These are phyloP conservation scores for Latrodectus elegans DNA, from an alignment of 2,888 invertebrate species.

Conservation along the genomic window DNA sequence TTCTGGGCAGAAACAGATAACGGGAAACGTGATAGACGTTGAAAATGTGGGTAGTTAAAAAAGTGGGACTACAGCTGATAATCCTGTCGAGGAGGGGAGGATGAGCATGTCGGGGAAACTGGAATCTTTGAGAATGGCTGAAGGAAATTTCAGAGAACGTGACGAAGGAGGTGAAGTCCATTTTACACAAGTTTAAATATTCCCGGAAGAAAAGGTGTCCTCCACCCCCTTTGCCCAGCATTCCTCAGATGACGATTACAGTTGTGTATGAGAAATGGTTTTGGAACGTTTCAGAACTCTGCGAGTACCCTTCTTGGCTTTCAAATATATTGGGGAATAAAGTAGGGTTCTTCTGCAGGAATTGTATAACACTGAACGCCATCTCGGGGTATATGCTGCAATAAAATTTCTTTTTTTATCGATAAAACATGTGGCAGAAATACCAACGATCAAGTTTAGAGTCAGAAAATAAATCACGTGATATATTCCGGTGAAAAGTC, in stretches of 20 bases:
- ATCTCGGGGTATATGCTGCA: no score
- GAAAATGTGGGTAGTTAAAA: neutral
- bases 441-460: no score
- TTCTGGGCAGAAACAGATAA: neutral
- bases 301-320: no score
- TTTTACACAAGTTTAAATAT: slow-evolving; percentile 1
- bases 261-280: neutral
- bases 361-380: no score
- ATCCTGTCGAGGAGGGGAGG: neutral
- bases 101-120: no score
- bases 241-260: neutral
- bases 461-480: no score
- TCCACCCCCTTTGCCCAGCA: neutral
- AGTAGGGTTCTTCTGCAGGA: no score
- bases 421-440: no score
- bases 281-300: neutral
- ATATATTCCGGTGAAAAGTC: no score
- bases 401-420: no score
- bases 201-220: neutral
- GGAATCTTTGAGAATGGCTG: no score
- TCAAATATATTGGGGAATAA: no score
- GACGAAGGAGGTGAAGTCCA: slow-evolving; percentile 1
- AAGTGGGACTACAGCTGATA: neutral
- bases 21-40: neutral
- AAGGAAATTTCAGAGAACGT: neutral